Percentiles rank a stretch among this genome's conserved stretches.
These are phyloP conservation scores for Scaptomyza reducta DNA, from an alignment of 2,888 invertebrate genomes.

Conservation along the genomic window DNA sequence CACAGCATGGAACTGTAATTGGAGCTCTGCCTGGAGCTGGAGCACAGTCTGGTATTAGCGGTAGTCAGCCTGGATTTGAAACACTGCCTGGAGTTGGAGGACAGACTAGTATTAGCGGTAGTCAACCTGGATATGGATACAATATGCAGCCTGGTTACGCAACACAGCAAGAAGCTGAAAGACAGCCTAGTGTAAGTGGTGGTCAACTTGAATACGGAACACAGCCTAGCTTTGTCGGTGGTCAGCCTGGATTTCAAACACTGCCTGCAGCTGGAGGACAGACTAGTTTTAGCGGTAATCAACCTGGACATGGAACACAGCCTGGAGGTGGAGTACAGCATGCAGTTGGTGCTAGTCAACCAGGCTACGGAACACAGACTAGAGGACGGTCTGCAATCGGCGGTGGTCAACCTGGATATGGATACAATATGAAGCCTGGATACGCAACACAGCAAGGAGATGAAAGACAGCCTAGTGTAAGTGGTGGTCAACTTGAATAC, in stretches of 20 bases:
- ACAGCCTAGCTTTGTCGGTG: constrained; percentile 12
- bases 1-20: background rate
- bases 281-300: background rate
- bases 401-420: constrained; percentile 3
- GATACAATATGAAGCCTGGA: constrained; percentile 12
- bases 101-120: background rate
- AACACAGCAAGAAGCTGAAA: constrained; percentile 17
- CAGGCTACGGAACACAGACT: constrained; percentile 13
- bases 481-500: background rate
- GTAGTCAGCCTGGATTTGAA: constrained; percentile 17
- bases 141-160: constrained; percentile 6
- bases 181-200: constrained; percentile 11
- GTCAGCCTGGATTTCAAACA: constrained; percentile 12
- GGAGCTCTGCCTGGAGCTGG: constrained; percentile 23
- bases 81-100: constrained; percentile 6
- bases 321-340: constrained; percentile 18
- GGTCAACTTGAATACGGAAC: constrained; percentile 1
- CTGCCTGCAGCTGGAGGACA: constrained; percentile 25
- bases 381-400: background rate
- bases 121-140: constrained; percentile 12
- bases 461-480: constrained; percentile 18
- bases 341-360: constrained; percentile 23
- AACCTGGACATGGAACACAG: constrained; percentile 11
- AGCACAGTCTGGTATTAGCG: constrained; percentile 19
- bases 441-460: constrained; percentile 16